phyloP scores from a whole-genome alignment of 2,888 invertebrate species.

The Calliopum simillimum region DNA sequence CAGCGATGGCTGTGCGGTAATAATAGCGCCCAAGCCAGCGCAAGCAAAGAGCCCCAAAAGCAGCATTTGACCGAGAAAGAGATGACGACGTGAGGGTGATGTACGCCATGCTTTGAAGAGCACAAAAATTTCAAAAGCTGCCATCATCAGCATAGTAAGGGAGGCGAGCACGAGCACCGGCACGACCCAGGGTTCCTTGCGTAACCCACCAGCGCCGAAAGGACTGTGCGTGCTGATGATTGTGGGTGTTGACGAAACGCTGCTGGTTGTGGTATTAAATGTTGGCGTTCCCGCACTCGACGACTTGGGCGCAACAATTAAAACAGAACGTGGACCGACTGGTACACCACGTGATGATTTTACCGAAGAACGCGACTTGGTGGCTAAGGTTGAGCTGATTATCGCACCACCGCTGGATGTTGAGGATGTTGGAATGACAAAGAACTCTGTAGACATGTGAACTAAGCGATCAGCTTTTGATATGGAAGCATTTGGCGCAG shows the following conservation, averaged over 20 bases:
- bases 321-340: constrained; percentile 54
- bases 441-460: constrained; percentile 88
- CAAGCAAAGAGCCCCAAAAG: constrained; percentile 85
- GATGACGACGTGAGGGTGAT: constrained; percentile 84
- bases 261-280: constrained; percentile 43
- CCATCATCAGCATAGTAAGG: constrained; percentile 85
- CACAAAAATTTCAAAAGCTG: constrained; percentile 90
- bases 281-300: constrained; percentile 37
- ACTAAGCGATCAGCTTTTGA: constrained; percentile 69
- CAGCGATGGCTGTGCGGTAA: constrained; percentile 82
- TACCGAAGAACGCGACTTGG: constrained; percentile 45
- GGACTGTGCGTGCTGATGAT: constrained; percentile 61
- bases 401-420: constrained; percentile 49
- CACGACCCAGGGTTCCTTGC: constrained; percentile 89
- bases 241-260: constrained; percentile 56
- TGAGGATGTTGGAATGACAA: constrained; percentile 76
- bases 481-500: constrained; percentile 45
- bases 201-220: constrained; percentile 66
- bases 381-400: constrained; percentile 51
- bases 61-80: constrained; percentile 88
- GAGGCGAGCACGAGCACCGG: constrained; percentile 88
- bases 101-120: constrained; percentile 87
- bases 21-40: constrained; percentile 82
- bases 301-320: constrained; percentile 55
- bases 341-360: constrained; percentile 34